Evolutionary conservation across 2,113 vertebrate species (phyloP), one percentile per base, ranked within the genome.

Genomic region (Prinia subflava): DNA sequence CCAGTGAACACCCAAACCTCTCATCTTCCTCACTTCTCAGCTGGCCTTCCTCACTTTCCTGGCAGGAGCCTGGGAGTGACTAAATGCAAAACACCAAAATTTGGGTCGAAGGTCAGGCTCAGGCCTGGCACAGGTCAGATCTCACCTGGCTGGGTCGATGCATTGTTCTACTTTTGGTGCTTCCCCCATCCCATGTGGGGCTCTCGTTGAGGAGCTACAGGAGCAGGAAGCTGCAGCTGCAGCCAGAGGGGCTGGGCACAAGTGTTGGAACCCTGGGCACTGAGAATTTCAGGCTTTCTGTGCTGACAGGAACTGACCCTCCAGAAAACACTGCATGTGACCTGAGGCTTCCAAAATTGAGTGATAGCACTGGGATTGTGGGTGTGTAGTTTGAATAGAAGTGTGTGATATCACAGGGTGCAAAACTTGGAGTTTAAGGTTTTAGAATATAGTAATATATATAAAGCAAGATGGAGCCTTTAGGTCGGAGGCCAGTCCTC

Each of bases 161-260:
- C 39, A 3, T 47, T 35, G 7, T 15, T 76, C 71, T 33, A 30
- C 12, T 71, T 79, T 52, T 22, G 25, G 13, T 39, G 7, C 39
- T 73, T 67, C 3, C 15, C 35, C 7, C 3, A 3, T 3, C 9
- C 8, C 9, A 3, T 19, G 25, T 15, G 1, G 19, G 76, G 76
- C 17, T 63, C 15, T 62, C n/a, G n/a, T 30, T 89, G 56, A 6
- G 7, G 33, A 52, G 33, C 16, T 22, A 2, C 23, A 15, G 6
- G 7, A 55, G 49, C 57, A 31, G 0, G 0, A n/a, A 69, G n/a
- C 33, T 3, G 2, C 10, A 60, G 42, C 46, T 1, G 2, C 50
- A 86, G 70, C 27, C 65, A 25, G 52, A 10, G 59, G 39, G 42
- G 47, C 17, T 33, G 92, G 25, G 62, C 33, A 46, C 20, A 10